These are phyloP conservation scores for Dastarcus helophoroides DNA, from an alignment of 2,888 invertebrate genomes.

Conservation along the genomic window DNA sequence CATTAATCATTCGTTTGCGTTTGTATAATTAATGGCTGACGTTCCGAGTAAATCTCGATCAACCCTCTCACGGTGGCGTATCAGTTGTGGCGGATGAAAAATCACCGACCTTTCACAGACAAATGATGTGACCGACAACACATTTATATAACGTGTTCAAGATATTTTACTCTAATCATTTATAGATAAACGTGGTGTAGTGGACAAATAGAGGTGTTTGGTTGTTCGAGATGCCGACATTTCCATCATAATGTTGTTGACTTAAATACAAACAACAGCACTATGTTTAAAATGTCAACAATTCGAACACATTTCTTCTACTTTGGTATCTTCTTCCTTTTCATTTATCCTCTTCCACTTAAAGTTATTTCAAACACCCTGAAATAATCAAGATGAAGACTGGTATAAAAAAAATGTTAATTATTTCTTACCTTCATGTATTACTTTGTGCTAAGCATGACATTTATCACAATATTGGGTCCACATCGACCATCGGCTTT, in stretches of 20 bases:
- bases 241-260: constrained; percentile 38
- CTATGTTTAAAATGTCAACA: constrained; percentile 41
- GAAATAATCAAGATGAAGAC: no score
- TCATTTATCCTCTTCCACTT: no score
- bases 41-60: constrained; percentile 18
- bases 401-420: no score
- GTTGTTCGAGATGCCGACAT: constrained; percentile 35
- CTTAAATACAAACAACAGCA: constrained; percentile 35
- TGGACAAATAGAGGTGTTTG: constrained; percentile 11
- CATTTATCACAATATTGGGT: no score
- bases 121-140: constrained; percentile 27
- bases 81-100: constrained; percentile 25
- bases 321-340: no score
- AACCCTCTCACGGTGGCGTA: constrained; percentile 23
- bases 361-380: no score
- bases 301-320: constrained; percentile 32
- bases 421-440: no score
- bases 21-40: neutral
- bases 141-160: constrained; percentile 17
- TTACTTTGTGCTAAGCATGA: no score
- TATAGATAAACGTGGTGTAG: neutral
- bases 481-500: no score
- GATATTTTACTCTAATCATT: constrained; percentile 14
- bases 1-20: neutral
- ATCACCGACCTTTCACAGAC: constrained; percentile 22